These are phyloP conservation scores for Luidia sarsii DNA, from an alignment of 53 echinoderm and acorn worm species.

Conservation along the genomic window DNA sequence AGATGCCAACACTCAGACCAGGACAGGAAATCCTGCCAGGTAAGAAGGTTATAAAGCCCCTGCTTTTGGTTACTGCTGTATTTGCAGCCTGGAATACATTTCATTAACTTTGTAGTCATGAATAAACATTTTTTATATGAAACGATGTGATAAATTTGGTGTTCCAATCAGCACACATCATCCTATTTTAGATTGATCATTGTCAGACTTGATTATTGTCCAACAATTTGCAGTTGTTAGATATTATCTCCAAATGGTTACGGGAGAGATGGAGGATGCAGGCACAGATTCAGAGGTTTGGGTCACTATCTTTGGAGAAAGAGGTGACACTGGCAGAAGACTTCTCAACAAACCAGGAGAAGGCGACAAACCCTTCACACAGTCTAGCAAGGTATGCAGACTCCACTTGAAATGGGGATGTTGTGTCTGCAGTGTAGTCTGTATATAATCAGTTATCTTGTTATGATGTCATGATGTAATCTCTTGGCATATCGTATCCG, in stretches of 20 bases:
- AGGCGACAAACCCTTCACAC: slow-evolving; percentile 57
- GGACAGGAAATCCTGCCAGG: slow-evolving; percentile 46
- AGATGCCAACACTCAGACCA: slow-evolving; percentile 33
- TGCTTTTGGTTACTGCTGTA: too few species aligned
- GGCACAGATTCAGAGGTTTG: slow-evolving; percentile 56
- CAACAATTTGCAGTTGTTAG: slow-evolving; percentile 25
- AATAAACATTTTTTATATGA: too few species aligned
- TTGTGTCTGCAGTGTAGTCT: too few species aligned
- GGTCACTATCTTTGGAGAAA: slow-evolving; percentile 53
- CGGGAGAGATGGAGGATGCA: slow-evolving; percentile 43
- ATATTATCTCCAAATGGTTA: slow-evolving; percentile 55
- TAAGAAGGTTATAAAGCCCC: neutral
- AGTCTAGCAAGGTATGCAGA: slow-evolving; percentile 59
- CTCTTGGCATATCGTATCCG: too few species aligned
- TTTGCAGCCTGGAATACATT: too few species aligned
- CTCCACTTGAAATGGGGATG: too few species aligned
- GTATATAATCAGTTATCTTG: too few species aligned
- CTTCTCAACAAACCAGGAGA: slow-evolving; percentile 39
- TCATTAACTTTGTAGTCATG: too few species aligned
- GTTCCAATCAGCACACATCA: too few species aligned
- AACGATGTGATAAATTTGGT: too few species aligned
- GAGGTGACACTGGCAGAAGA: slow-evolving; percentile 66
- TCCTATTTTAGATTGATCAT: too few species aligned
- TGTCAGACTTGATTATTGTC: neutral
- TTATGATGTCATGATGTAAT: too few species aligned